Base-by-base conservation (phyloP, 2,888 invertebrate genomes). In the Acleris holmiana region DNA sequence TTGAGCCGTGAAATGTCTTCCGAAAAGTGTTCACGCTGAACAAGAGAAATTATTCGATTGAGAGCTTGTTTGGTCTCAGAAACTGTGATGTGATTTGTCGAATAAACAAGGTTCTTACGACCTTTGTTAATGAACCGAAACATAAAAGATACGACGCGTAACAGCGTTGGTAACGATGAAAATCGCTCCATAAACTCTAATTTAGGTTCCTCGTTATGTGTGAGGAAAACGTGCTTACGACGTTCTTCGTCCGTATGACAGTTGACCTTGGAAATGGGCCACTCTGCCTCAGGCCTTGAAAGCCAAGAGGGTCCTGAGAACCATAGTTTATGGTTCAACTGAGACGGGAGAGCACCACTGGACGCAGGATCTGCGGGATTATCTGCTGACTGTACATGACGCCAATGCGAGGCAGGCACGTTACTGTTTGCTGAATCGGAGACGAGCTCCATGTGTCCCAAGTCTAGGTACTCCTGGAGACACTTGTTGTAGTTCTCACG, bases 381-480 rank as follows among this genome's bases (percentile, higher is more conserved):
- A 3, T 23, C 23, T 5, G 23, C 23, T 23, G 23, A 23, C 5
- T 23, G 23, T 4, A 23, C 23, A 5, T 23, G 23, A 5, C 5
- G 23, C 23, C 23, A 23, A 5, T 21, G 23, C 23, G 23, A 23
- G 23, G 23, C 21, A 21, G 21, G 21, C 21, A 21, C 21, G 23
- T 23, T 23, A 5, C 23, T 25, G 25, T 25, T 25, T 5, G 25
- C 5, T 4, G 25, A 25, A 25, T 25, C 19, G 10, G 18, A 18
- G 7, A 47, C 47, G 10, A 19, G 47, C n/a, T 49, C 49, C 49
- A 49, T 49, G 5, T 25, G 49, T 25, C 25, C 25, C 25, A 25
- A 25, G 25, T 25, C 25, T 25, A 25, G 25, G 25, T 25, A 25
- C 25, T 25, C 25, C 5, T 25, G 25, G 25, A 25, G 25, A 25